Evolutionary conservation across 37 sponge, comb jelly and placozoan species (phyloP).

Genomic region (Petrosia ficiformis): DNA sequence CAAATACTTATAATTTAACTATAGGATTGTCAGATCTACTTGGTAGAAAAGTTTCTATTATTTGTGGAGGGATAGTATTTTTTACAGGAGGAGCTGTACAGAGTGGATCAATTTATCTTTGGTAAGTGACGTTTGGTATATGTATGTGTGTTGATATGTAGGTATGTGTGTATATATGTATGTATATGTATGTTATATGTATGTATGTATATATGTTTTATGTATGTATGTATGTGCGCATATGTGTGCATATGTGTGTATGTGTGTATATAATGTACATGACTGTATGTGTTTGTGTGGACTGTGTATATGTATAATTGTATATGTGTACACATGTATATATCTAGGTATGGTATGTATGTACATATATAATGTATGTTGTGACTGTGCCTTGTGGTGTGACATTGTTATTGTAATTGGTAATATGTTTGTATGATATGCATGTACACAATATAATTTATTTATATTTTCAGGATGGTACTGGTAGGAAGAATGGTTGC

Average conservation of each 20-base stretch:
- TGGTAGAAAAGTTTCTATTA: constrained; percentile 59
- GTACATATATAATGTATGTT: background rate
- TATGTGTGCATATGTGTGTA: background rate
- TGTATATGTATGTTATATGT: background rate
- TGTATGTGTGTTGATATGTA: background rate
- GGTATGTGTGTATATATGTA: background rate
- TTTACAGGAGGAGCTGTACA: constrained; percentile 57
- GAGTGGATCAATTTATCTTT: constrained; percentile 36
- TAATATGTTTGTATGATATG: background rate
- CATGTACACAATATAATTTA: background rate
- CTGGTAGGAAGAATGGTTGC: constrained; percentile 60
- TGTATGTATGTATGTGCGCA: background rate
- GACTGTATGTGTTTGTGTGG: background rate
- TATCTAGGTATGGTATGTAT: background rate
- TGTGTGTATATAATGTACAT: background rate
- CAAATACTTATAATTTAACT: background rate
- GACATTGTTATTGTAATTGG: too few species aligned
- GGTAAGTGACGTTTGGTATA: constrained; percentile 39
- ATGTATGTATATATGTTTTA: background rate
- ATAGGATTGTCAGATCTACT: constrained; percentile 55
- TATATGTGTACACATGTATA: background rate
- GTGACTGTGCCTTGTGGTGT: too few species aligned
- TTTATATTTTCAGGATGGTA: constrained; percentile 40
- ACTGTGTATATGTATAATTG: constrained; percentile 3
- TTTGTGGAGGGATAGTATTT: constrained; percentile 57